phyloP scores from a whole-genome alignment of 2,888 invertebrate genomes.

The Sphecodes monilicornis region DNA sequence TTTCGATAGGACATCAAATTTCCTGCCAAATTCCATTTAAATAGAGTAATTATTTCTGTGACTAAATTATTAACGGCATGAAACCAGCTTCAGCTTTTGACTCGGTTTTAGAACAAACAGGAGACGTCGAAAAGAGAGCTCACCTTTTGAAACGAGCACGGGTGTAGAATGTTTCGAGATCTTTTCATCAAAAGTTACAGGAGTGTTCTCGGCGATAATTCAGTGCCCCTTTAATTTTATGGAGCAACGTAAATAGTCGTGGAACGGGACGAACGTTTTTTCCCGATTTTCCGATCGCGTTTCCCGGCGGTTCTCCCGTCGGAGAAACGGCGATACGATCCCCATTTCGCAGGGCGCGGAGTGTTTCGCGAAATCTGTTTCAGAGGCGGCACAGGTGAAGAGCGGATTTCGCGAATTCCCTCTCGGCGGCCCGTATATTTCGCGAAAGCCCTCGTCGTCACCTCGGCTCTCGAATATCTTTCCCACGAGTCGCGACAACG shows the following conservation, averaged over 20 bases:
- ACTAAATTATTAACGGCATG: no score
- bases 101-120: no score
- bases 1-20: neutral
- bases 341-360: neutral
- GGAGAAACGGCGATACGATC: neutral
- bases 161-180: no score
- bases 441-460: conserved; percentile 58
- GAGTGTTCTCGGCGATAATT: neutral
- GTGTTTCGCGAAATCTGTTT: conserved; percentile 50
- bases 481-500: conserved; percentile 48
- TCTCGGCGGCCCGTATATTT: conserved; percentile 58
- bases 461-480: conserved; percentile 58
- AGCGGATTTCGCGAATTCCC: conserved; percentile 51
- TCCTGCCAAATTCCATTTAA: no score
- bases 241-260: neutral
- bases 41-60: no score
- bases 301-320: neutral
- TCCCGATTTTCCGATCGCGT: neutral
- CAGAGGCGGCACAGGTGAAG: conserved; percentile 44
- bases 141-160: no score
- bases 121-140: no score
- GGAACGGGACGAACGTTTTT: neutral
- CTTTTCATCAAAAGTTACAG: neutral
- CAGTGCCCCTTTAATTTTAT: neutral
- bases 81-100: no score